Base-by-base conservation (phyloP, 2,797 vertebrate genomes). In the Alca torda region DNA sequence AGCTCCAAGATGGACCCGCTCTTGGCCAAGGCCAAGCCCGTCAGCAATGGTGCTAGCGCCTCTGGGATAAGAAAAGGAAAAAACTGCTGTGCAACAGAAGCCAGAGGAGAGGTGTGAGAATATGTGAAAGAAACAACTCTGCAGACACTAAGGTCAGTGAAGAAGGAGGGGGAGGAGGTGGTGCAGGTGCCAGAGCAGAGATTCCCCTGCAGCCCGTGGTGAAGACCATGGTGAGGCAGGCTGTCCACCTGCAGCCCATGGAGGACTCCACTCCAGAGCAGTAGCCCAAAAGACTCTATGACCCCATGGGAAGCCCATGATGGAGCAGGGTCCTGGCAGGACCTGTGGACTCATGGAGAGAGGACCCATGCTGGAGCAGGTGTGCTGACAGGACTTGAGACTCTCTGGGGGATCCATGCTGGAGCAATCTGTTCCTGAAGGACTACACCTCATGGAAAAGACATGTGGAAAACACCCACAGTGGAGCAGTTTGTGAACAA, bases 1-100 rank as follows among this genome's bases (percentile, higher is more conserved):
- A 0, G 21, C 31, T 26, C 16, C 33, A 53, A 72, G 57, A 37
- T 1, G 2, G 53, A 59, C 31, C 7, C 1, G 0, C 7, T 0
- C 0, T 33, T 37, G 23, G 37, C 13, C 45, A 37, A 76, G 21
- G 9, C 21, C 0, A 1, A 69, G 56, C 11, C 39, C 8, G 23
- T 53, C 11, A 60, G 23, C 2, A 3, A 37, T 0, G 0, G 33
- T 23, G 33, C 17, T 37, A 37, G 46, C 1, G 0, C 21, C 33
- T 46, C 56, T 33, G 64, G 7, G 6, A 30, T 19, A 69, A 69
- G 46, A 45, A 68, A 5, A 33, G 5, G 21, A 21, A 65, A 56
- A 76, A 35, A 11, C 2, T 9, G 4, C 33, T 77, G 46, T 1
- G 2, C 7, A 53, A 39, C 6, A 8, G 64, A 33, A 68, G 17